Evolutionary conservation across 2,113 vertebrate species (phyloP).

Genomic region (Anseranas semipalmata): DNA sequence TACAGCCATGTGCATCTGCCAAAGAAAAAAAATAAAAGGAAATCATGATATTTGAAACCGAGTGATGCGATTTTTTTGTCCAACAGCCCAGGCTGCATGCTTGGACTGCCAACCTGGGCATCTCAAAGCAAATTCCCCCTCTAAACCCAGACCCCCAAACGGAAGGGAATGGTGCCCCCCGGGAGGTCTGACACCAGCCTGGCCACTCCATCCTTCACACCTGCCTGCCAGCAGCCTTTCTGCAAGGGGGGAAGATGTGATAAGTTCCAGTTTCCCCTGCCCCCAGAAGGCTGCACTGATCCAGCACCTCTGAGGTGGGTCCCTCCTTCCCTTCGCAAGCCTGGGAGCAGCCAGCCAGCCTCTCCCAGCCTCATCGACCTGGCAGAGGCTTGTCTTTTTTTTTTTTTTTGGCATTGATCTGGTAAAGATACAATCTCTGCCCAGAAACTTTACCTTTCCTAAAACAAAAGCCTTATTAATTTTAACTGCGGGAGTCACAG

Average conservation of each 20-base stretch:
- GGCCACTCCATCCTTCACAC: not conserved
- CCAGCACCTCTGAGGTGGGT: not conserved
- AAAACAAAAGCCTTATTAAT: conserved; percentile 47
- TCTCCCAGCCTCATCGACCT: not conserved
- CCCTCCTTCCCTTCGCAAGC: rapidly evolving
- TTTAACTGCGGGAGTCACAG: not conserved
- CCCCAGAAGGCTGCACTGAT: too few species aligned
- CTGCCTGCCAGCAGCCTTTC: not conserved
- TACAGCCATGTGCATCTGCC: rapidly evolving
- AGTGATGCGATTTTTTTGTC: not conserved
- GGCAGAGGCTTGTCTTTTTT: not conserved
- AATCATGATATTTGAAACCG: not conserved
- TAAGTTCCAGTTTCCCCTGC: not conserved
- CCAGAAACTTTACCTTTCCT: not conserved
- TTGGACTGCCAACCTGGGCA: not conserved
- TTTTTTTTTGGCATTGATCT: not conserved
- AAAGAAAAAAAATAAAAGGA: not conserved
- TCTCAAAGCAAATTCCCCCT: not conserved
- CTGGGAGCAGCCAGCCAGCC: not conserved
- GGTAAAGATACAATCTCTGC: conserved; percentile 44
- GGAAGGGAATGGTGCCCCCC: not conserved
- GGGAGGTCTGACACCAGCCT: not conserved
- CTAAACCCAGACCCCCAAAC: not conserved
- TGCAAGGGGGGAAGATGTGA: not conserved
- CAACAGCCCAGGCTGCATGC: not conserved